Conservation (phyloP, 1,140 invertebrate genomes). For the Drosophila murphyi region DNA sequence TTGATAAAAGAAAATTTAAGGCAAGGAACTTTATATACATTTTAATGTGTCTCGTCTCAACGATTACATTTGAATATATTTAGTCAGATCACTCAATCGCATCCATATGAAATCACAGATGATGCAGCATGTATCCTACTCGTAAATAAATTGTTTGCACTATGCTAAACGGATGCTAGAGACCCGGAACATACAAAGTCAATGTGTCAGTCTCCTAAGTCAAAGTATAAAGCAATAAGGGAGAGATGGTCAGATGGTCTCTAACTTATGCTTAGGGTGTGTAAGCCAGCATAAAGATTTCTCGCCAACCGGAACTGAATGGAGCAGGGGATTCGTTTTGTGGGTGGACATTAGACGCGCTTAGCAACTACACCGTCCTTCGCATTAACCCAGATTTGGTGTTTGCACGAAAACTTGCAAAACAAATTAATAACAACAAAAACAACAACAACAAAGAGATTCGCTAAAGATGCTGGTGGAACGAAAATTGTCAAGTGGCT, state of each 20-base stretch:
- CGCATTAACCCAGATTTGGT: background rate
- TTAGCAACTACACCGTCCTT: slow-evolving; percentile 53
- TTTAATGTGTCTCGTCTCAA: no score
- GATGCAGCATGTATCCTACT: background rate
- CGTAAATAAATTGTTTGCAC: slow-evolving; percentile 18
- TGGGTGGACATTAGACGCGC: slow-evolving; percentile 59
- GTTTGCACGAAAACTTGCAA: slow-evolving; percentile 65
- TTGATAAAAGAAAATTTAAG: no score
- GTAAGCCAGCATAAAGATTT: slow-evolving; percentile 24
- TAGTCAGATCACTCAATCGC: background rate
- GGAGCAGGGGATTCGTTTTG: slow-evolving; percentile 28
- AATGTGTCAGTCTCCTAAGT: no score
- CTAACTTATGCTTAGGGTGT: slow-evolving; percentile 38
- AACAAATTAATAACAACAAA: slow-evolving; percentile 77
- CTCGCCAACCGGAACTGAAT: slow-evolving; percentile 53
- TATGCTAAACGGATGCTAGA: background rate
- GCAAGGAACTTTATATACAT: no score
- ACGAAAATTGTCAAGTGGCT: slow-evolving; percentile 23
- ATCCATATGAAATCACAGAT: slow-evolving; percentile 2
- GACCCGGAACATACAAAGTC: background rate
- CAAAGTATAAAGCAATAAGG: slow-evolving; percentile 56
- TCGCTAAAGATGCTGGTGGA: background rate
- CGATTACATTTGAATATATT: background rate
- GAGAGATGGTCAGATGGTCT: slow-evolving; percentile 47
- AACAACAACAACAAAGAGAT: background rate